Conservation (phyloP, 2,888 invertebrate genomes). For the Hirtodrosophila duncani region DNA sequence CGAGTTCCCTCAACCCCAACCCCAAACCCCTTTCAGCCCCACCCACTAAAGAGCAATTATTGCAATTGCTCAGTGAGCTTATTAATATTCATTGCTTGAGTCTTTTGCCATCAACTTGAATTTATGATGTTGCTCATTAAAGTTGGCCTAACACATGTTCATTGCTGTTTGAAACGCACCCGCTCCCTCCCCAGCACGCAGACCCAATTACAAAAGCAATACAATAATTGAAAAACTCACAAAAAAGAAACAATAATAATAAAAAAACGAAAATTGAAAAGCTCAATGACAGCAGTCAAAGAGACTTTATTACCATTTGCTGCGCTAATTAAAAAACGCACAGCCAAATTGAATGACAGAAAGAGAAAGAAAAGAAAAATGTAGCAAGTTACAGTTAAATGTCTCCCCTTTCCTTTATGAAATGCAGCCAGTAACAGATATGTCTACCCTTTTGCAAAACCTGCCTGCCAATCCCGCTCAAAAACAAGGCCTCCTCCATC, state of each 20-base stretch:
- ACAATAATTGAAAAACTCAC: slow-evolving; percentile 10
- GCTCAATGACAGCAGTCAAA: slow-evolving; percentile 25
- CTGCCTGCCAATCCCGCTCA: no score
- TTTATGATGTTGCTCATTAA: slow-evolving; percentile 53
- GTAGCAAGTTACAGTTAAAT: background rate
- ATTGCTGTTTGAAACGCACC: no score
- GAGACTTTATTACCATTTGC: slow-evolving; percentile 46
- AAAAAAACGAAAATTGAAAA: slow-evolving; percentile 14
- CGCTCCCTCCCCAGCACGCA: no score
- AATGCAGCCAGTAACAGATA: slow-evolving; percentile 2
- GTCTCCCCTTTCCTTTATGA: no score
- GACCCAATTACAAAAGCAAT: slow-evolving; percentile 31
- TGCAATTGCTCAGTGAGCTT: slow-evolving; percentile 55
- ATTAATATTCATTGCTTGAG: slow-evolving; percentile 63
- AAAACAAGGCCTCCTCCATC: no score
- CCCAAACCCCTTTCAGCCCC: background rate
- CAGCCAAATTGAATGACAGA: background rate
- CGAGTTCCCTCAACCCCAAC: background rate
- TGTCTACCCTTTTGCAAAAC: slow-evolving; percentile 18
- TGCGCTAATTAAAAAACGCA: slow-evolving; percentile 57
- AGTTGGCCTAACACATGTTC: slow-evolving; percentile 59
- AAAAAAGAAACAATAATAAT: slow-evolving; percentile 1
- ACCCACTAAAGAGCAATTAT: slow-evolving; percentile 28
- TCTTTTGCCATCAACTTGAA: slow-evolving; percentile 40
- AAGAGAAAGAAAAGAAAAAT: slow-evolving; percentile 10